Conservation (phyloP, 2,888 invertebrate genomes). For the Hydroisotoma schaefferi region DNA sequence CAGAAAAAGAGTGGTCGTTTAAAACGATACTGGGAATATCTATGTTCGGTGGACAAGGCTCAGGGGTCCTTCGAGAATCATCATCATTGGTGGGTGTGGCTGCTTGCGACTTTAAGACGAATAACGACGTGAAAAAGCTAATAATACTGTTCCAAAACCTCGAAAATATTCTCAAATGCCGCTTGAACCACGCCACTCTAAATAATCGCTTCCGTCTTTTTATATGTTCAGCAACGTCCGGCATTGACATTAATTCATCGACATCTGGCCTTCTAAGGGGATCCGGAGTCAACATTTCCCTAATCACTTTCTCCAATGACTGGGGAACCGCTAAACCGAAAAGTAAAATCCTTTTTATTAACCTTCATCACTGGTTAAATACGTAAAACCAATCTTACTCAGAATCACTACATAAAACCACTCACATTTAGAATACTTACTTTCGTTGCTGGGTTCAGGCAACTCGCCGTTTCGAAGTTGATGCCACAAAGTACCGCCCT, state of each 20-base stretch:
- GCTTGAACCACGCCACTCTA: slow-evolving; percentile 27
- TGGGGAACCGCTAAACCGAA: slow-evolving; percentile 54
- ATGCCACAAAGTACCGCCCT: slow-evolving; percentile 67
- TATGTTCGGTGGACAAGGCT: slow-evolving; percentile 23
- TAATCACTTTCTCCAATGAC: slow-evolving; percentile 58
- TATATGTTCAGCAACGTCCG: slow-evolving; percentile 49
- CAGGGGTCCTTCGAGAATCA: slow-evolving; percentile 34
- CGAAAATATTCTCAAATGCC: slow-evolving; percentile 21
- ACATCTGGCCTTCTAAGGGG: slow-evolving; percentile 57
- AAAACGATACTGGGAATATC: slow-evolving; percentile 38
- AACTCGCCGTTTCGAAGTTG: slow-evolving; percentile 58
- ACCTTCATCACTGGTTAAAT: slow-evolving; percentile 6
- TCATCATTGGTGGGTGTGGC: slow-evolving; percentile 10
- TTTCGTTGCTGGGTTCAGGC: slow-evolving; percentile 55
- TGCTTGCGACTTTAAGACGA: slow-evolving; percentile 23
- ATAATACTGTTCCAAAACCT: slow-evolving; percentile 32
- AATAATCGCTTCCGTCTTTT: slow-evolving; percentile 35
- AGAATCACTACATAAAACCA: neutral
- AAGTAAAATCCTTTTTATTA: neutral
- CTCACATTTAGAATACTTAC: slow-evolving; percentile 49
- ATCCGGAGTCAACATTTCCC: slow-evolving; percentile 60
- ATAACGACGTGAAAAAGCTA: slow-evolving; percentile 33
- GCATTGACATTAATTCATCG: slow-evolving; percentile 56
- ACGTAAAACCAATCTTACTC: neutral
- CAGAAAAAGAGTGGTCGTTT: slow-evolving; percentile 45